Evolutionary conservation across 2,113 vertebrate genomes (phyloP).

Genomic region (Melanotaenia duboulayi): DNA sequence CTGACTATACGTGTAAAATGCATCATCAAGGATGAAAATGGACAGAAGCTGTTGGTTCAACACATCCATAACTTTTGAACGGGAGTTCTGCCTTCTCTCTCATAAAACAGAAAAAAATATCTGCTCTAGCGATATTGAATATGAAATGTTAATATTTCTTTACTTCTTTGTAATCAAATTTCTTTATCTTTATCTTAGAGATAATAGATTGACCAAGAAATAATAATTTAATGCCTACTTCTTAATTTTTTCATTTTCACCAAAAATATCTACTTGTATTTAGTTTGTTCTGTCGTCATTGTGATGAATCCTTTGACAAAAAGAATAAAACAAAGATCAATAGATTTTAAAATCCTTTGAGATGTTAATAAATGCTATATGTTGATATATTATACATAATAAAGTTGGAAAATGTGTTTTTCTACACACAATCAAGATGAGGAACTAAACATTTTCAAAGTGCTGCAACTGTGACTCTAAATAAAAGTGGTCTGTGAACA

Average conservation of each 20-base stretch:
- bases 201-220: neutral
- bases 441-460: too few species aligned
- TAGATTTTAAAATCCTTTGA: too few species aligned
- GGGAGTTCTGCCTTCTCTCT: neutral
- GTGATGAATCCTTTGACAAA: neutral
- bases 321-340: neutral
- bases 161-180: too few species aligned
- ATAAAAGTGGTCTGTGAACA: too few species aligned
- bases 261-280: neutral
- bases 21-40: slow-evolving; percentile 2
- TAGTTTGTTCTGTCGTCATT: neutral
- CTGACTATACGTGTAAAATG: slow-evolving; percentile 7
- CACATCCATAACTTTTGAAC: neutral
- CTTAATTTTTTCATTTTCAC: neutral
- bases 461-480: too few species aligned
- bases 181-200: neutral
- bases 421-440: too few species aligned
- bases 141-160: neutral
- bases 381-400: too few species aligned
- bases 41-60: slow-evolving; percentile 6
- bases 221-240: neutral
- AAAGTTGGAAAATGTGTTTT: too few species aligned
- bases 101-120: neutral
- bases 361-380: too few species aligned
- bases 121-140: neutral